A percentile compares a stretch with the other conserved stretches of the same genome.
Conservation (phyloP, 2,888 invertebrate species). For the Caenorhabditis japonica region DNA sequence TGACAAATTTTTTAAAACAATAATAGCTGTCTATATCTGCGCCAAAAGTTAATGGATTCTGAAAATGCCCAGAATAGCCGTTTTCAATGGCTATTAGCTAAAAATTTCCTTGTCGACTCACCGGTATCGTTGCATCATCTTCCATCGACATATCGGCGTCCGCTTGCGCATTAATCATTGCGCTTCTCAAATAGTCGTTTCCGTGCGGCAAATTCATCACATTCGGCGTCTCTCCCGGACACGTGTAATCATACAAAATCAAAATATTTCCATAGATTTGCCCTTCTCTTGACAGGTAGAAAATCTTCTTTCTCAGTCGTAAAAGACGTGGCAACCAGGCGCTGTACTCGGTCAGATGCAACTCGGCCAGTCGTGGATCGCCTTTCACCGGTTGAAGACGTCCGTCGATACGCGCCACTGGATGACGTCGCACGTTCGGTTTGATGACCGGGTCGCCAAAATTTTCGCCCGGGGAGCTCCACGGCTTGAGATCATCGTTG, state of each 20-base stretch:
- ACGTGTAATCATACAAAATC: constrained; percentile 62
- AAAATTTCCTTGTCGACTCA: no score
- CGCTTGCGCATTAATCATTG: constrained; percentile 17
- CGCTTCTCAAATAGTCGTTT: constrained; percentile 38
- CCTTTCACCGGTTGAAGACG: constrained; percentile 52
- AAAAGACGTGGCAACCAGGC: constrained; percentile 63
- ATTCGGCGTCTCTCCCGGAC: constrained; percentile 52
- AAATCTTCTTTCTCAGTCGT: constrained; percentile 66
- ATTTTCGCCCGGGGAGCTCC: constrained; percentile 52
- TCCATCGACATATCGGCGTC: constrained; percentile 34
- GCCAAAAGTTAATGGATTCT: no score
- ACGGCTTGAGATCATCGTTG: constrained; percentile 62
- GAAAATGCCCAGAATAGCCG: background rate
- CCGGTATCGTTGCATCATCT: constrained; percentile 49
- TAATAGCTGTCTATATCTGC: no score
- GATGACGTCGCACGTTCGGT: constrained; percentile 62
- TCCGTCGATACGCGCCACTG: constrained; percentile 44
- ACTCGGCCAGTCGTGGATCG: constrained; percentile 55
- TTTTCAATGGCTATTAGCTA: no score
- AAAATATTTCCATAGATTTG: constrained; percentile 58
- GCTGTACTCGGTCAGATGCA: constrained; percentile 65
- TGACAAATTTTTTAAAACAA: no score
- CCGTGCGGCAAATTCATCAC: constrained; percentile 58
- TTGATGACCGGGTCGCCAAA: constrained; percentile 58
- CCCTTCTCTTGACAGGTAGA: constrained; percentile 59